These are phyloP conservation scores for Condylura cristata DNA, from an alignment of 2,113 vertebrate genomes.

Conservation along the genomic window DNA sequence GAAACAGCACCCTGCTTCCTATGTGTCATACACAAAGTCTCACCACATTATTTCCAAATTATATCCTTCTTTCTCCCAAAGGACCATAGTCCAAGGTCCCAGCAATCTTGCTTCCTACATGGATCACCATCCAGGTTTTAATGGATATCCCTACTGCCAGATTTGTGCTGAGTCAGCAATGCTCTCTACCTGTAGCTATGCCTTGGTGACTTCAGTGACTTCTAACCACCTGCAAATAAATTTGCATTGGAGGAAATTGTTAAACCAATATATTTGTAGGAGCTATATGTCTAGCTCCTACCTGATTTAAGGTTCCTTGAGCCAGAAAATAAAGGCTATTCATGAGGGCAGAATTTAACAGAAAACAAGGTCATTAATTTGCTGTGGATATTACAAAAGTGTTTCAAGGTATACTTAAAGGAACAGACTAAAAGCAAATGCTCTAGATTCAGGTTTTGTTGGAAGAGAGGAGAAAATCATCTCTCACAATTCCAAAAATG, in stretches of 20 bases:
- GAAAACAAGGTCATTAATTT: neutral
- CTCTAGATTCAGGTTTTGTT: rapidly evolving
- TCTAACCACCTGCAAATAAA: neutral
- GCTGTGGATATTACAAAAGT: neutral
- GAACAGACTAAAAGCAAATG: neutral
- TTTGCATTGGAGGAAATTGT: neutral
- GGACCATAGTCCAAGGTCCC: neutral
- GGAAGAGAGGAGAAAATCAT: neutral
- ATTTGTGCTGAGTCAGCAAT: neutral
- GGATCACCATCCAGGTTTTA: neutral
- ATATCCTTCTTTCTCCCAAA: neutral
- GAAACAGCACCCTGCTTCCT: neutral
- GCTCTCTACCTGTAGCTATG: neutral
- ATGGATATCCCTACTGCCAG: neutral
- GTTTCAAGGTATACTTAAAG: neutral
- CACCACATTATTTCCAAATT: neutral
- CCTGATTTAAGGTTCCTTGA: neutral
- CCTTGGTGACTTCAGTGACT: neutral
- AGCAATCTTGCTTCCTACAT: neutral
- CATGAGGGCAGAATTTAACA: neutral
- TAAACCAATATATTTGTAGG: neutral
- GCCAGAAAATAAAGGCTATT: neutral
- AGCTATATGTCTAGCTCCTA: neutral
- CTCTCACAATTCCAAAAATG: neutral
- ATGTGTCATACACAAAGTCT: neutral